Percentiles rank a stretch among this genome's conserved stretches.
phyloP scores from a whole-genome alignment of 2,113 vertebrate genomes.

The Isichthys henryi region DNA sequence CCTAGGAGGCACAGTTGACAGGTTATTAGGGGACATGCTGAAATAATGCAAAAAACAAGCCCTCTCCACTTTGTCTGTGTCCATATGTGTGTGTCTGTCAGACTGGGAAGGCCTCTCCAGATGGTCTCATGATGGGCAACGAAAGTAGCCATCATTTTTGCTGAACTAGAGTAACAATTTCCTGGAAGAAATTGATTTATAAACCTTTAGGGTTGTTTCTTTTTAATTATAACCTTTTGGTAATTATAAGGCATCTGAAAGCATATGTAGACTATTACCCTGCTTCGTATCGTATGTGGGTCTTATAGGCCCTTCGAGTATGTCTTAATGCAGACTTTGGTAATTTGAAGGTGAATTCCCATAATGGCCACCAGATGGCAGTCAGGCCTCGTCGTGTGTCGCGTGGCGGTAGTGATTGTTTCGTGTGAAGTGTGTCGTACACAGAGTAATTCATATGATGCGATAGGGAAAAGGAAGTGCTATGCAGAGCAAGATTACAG shows the following conservation, averaged over 20 bases:
- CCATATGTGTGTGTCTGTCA: slow-evolving; percentile 6
- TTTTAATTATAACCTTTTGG: background rate
- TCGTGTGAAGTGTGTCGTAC: background rate
- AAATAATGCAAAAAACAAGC: background rate
- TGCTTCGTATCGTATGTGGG: background rate
- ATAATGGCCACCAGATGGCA: slow-evolving; percentile 17
- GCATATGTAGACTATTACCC: background rate
- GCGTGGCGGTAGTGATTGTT: background rate
- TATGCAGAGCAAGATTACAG: background rate
- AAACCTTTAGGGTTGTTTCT: background rate
- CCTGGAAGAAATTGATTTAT: background rate
- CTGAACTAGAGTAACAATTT: background rate
- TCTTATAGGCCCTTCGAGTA: background rate
- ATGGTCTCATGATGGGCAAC: background rate
- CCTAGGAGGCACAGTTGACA: background rate
- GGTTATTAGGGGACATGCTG: background rate
- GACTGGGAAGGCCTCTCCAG: slow-evolving; percentile 6
- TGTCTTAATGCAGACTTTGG: background rate
- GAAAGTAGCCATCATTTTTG: background rate
- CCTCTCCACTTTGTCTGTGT: slow-evolving; percentile 5
- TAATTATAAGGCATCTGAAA: background rate
- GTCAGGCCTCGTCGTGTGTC: background rate
- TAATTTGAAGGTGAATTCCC: background rate
- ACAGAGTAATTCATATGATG: background rate
- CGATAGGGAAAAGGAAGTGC: background rate